Evolutionary conservation across 2,113 vertebrate genomes (phyloP).

Genomic region (Malaclemys terrapin): DNA sequence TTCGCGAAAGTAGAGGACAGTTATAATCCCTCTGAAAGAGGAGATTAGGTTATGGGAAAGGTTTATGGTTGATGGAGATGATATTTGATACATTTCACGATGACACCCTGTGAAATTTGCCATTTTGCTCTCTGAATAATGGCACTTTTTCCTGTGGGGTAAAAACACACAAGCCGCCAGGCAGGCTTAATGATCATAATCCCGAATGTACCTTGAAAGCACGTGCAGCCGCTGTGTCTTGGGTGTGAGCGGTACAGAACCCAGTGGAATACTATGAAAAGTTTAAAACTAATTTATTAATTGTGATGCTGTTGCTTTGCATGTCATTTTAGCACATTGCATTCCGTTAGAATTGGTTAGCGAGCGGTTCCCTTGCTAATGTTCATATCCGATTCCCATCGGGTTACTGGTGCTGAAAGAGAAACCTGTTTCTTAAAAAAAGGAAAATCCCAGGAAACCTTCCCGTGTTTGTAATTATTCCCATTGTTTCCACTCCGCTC

Average conservation of each 20-base stretch:
- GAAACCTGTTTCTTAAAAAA: conserved; percentile 45
- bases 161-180: background rate
- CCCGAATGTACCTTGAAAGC: conserved; percentile 21
- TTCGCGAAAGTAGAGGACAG: background rate
- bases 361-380: conserved; percentile 64
- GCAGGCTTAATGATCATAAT: background rate
- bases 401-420: conserved; percentile 59
- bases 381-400: conserved; percentile 48
- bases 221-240: background rate
- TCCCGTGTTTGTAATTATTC: conserved; percentile 15
- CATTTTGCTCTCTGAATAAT: conserved; percentile 28
- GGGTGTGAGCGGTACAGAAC: background rate
- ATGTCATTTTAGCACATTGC: conserved; percentile 38
- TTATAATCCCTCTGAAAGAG: background rate
- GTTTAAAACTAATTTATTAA: conserved; percentile 69
- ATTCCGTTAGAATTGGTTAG: conserved; percentile 55
- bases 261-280: conserved; percentile 1
- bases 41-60: background rate
- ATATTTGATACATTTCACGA: background rate
- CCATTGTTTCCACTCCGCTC: background rate
- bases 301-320: conserved; percentile 36
- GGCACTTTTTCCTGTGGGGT: conserved; percentile 2
- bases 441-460: conserved; percentile 39
- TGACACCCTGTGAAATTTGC: background rate
- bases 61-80: background rate